Percentiles rank a stretch among this genome's conserved stretches.
Evolutionary conservation across 2,888 invertebrate genomes (phyloP).

Genomic region (Patella caerulea): DNA sequence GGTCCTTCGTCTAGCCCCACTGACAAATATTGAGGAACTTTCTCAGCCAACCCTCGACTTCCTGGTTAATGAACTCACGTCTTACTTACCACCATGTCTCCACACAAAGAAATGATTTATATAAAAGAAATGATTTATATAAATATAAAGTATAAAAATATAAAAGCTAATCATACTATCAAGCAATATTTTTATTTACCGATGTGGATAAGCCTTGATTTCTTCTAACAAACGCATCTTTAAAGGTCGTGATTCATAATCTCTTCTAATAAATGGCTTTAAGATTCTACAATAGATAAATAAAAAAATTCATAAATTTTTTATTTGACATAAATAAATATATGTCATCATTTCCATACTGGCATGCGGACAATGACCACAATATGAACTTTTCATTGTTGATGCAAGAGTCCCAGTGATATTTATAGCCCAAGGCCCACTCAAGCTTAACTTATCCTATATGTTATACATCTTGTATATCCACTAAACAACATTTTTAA

Average conservation of each 20-base stretch:
- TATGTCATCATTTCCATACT: background rate
- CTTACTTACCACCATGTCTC: background rate
- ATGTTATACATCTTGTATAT: too few relatives aligned
- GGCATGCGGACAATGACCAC: background rate
- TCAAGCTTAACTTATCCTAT: too few relatives aligned
- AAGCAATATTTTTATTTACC: slow-evolving; percentile 39
- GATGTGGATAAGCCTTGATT: slow-evolving; percentile 72
- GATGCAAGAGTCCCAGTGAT: too few relatives aligned
- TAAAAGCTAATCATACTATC: background rate
- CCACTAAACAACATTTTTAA: too few relatives aligned
- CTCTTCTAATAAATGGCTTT: slow-evolving; percentile 88
- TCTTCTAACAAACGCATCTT: slow-evolving; percentile 83
- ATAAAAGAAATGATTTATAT: background rate
- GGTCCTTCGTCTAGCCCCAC: too few relatives aligned
- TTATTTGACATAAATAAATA: background rate
- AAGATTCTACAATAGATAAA: slow-evolving; percentile 74
- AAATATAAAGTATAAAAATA: background rate
- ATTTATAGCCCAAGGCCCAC: too few relatives aligned
- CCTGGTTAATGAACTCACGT: too few relatives aligned
- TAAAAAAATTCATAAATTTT: too few relatives aligned
- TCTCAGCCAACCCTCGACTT: too few relatives aligned
- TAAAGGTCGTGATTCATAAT: slow-evolving; percentile 77
- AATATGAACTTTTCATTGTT: too few relatives aligned
- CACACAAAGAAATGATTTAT: too few relatives aligned
- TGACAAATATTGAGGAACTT: too few relatives aligned